Evolutionary conservation across 2,797 vertebrate genomes (phyloP).

Genomic region (Delichon dasypus): DNA sequence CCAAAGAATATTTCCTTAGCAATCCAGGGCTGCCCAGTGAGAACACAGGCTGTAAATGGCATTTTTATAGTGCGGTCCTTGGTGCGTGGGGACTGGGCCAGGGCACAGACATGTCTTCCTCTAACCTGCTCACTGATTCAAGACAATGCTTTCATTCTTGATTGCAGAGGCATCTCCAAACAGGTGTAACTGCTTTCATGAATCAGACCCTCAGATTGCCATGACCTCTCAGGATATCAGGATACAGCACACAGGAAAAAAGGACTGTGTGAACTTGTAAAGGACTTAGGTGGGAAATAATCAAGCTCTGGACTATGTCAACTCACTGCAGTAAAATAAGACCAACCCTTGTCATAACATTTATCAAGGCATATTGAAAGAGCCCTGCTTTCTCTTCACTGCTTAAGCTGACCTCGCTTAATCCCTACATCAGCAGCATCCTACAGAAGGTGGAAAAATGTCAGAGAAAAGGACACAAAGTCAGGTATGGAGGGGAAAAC

Average conservation of each 20-base stretch:
- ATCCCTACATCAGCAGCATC: not conserved
- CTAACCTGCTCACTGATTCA: not conserved
- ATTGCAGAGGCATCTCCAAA: constrained; percentile 9
- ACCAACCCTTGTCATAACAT: not conserved
- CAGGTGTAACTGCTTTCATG: not conserved
- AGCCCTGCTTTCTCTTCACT: not conserved
- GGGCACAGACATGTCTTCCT: not conserved
- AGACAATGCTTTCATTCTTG: not conserved
- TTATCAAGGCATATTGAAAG: not conserved
- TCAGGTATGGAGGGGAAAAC: not conserved
- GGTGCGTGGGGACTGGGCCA: not conserved
- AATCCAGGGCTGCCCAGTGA: not conserved
- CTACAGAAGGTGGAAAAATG: not conserved
- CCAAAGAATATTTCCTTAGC: not conserved
- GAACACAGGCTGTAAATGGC: not conserved
- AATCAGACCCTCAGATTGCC: not conserved
- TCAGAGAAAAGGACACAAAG: not conserved
- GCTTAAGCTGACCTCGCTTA: not conserved
- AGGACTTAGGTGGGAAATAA: not conserved
- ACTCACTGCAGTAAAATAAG: not conserved
- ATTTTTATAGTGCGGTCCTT: not conserved
- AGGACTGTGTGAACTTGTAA: not conserved
- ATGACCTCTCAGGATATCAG: not conserved
- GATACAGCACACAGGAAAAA: not conserved
- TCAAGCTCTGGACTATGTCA: not conserved